Conservation (phyloP, 2,113 vertebrate species). For the Geococcyx californianus region DNA sequence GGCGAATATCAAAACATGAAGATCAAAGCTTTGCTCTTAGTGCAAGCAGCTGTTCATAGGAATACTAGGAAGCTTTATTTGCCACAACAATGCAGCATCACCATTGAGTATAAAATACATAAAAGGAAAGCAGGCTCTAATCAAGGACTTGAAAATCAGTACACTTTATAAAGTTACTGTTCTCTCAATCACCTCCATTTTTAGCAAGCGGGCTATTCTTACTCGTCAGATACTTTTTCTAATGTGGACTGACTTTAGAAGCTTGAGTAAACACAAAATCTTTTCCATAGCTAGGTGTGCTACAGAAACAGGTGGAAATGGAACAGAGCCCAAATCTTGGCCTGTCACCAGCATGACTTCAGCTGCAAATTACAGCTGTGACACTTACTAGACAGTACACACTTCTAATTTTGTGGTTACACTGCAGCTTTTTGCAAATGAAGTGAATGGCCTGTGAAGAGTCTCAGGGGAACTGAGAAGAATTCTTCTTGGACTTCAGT, state of each 20-base stretch:
- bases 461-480: not conserved
- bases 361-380: not conserved
- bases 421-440: not conserved
- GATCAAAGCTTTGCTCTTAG: not conserved
- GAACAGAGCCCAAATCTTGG: not conserved
- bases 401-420: not conserved
- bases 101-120: not conserved
- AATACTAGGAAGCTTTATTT: not conserved
- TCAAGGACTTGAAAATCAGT: not conserved
- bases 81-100: not conserved
- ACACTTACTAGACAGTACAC: not conserved
- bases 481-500: not conserved
- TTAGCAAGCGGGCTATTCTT: not conserved
- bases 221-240: not conserved
- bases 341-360: not conserved
- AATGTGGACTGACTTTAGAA: not conserved
- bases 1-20: not conserved
- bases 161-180: not conserved
- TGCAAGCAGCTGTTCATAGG: not conserved
- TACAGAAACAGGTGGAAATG: not conserved
- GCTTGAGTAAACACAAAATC: not conserved
- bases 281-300: not conserved
- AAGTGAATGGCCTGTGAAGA: not conserved
- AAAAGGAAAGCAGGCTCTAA: not conserved
- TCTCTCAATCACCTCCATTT: not conserved